phyloP scores from a whole-genome alignment of 2,797 vertebrate species.

The Dendrocincla fuliginosa region DNA sequence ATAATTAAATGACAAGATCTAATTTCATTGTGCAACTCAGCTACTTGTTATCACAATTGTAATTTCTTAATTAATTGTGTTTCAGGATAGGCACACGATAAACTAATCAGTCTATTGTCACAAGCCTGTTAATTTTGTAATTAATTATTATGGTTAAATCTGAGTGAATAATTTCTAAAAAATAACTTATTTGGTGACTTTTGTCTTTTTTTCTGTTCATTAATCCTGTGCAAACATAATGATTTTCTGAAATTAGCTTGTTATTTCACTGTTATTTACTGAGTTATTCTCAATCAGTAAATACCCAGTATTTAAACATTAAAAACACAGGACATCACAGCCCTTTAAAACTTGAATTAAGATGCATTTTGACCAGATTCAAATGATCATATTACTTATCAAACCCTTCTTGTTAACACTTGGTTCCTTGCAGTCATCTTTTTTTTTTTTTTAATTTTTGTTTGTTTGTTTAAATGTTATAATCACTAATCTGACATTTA shows the following conservation, averaged over 20 bases:
- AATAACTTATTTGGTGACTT: not conserved
- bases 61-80: slow-evolving; percentile 57
- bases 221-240: not conserved
- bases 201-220: not conserved
- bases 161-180: slow-evolving; percentile 16
- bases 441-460: not conserved
- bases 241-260: not conserved
- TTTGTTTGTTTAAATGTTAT: not conserved
- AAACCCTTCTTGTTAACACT: not conserved
- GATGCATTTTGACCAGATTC: not conserved
- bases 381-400: not conserved
- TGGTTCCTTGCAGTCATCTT: not conserved
- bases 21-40: not conserved
- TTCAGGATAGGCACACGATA: slow-evolving; percentile 10
- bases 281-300: not conserved
- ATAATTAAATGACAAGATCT: slow-evolving; percentile 34
- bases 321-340: not conserved
- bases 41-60: slow-evolving; percentile 39
- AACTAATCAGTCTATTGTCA: slow-evolving; percentile 17
- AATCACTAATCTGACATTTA: not conserved
- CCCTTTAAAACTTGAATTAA: not conserved
- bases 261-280: not conserved
- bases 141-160: slow-evolving; percentile 27
- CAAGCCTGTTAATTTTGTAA: slow-evolving; percentile 43
- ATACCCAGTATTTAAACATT: not conserved